phyloP scores from a whole-genome alignment of 2,797 vertebrate species.

The Acomys russatus region DNA sequence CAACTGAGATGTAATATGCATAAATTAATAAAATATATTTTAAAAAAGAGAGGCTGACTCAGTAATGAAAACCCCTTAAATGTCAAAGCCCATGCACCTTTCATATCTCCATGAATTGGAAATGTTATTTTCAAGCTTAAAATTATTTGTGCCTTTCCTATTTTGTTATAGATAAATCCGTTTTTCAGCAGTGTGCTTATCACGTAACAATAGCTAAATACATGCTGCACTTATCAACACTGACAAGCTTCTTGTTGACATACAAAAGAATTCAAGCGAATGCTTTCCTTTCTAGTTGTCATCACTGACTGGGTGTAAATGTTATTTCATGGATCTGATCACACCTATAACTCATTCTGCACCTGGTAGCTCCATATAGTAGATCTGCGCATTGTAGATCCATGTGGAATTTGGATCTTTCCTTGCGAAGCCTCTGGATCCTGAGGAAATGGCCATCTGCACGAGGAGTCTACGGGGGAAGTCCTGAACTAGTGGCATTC shows the following conservation, averaged over 20 bases:
- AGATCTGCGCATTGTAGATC: background rate
- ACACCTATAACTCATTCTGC: background rate
- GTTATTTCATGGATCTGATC: background rate
- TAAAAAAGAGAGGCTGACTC: background rate
- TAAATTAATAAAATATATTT: too few species aligned
- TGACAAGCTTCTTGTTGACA: background rate
- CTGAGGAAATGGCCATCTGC: slow-evolving; percentile 50
- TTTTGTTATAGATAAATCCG: background rate
- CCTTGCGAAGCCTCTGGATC: background rate
- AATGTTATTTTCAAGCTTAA: background rate
- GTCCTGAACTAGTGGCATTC: slow-evolving; percentile 69
- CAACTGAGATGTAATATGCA: too few species aligned
- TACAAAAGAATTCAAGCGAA: background rate
- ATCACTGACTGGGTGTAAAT: background rate
- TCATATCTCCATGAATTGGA: background rate
- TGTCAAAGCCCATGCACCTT: background rate
- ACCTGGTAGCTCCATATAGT: background rate
- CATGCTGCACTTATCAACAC: background rate
- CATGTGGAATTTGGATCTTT: background rate
- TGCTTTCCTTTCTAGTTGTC: background rate
- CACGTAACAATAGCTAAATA: background rate
- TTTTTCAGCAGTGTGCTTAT: background rate
- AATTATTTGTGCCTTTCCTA: background rate
- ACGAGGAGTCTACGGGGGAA: slow-evolving; percentile 8
- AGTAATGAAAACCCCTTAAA: background rate